Evolutionary conservation across 2,113 vertebrate species (phyloP).

Genomic region (Hippolais icterina): DNA sequence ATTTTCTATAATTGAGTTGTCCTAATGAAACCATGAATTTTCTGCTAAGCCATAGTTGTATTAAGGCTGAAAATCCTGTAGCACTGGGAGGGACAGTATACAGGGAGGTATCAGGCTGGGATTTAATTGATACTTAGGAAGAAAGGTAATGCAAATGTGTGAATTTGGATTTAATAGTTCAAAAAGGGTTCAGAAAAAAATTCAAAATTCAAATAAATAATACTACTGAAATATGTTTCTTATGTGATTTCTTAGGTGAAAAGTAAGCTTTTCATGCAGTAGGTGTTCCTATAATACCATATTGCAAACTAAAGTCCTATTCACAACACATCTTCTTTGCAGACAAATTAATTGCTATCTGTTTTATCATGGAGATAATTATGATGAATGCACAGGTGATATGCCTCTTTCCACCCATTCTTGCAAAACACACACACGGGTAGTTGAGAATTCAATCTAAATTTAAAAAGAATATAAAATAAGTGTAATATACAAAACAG

Average conservation of each 20-base stretch:
- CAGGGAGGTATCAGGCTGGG: background rate
- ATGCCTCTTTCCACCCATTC: background rate
- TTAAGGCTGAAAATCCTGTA: background rate
- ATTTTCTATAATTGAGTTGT: background rate
- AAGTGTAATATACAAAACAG: background rate
- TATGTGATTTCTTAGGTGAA: background rate
- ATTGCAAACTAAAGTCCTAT: background rate
- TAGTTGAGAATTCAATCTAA: background rate
- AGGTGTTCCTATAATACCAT: background rate
- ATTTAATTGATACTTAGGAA: background rate
- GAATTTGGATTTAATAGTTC: background rate
- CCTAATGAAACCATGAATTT: background rate
- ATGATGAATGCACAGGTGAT: background rate
- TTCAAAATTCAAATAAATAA: no score
- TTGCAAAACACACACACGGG: background rate
- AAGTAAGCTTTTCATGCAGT: background rate
- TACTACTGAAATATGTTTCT: background rate
- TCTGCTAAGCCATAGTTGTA: background rate
- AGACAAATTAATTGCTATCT: conserved; percentile 14
- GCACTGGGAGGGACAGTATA: background rate
- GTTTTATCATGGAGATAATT: background rate
- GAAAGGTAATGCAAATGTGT: background rate
- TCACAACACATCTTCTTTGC: background rate
- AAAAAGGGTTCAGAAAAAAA: background rate
- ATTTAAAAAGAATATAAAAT: background rate